Percentiles rank a stretch among this genome's conserved stretches.
These are phyloP conservation scores for Scaptomyza montana DNA, from an alignment of 1,140 invertebrate species.

Conservation along the genomic window DNA sequence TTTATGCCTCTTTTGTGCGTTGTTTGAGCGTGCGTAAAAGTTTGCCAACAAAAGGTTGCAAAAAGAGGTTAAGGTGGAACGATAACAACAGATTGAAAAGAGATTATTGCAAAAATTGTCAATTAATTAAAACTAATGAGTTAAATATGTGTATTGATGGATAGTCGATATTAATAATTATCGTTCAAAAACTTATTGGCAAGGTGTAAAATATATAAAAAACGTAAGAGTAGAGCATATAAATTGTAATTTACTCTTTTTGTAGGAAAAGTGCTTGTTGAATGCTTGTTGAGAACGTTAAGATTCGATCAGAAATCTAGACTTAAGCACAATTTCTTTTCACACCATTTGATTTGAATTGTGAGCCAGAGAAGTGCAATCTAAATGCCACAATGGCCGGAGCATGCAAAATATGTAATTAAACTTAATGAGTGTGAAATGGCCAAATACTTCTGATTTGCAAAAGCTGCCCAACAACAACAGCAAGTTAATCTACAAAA, in stretches of 20 bases:
- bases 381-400: conserved; percentile 12
- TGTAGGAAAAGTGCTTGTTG: too few species aligned
- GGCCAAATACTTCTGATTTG: conserved; percentile 46
- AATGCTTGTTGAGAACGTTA: too few species aligned
- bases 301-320: too few species aligned
- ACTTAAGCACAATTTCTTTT: not conserved
- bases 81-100: not conserved
- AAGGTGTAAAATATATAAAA: too few species aligned
- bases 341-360: not conserved
- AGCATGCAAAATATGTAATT: conserved; percentile 71
- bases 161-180: not conserved
- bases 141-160: not conserved
- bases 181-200: too few species aligned
- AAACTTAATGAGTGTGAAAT: conserved; percentile 79
- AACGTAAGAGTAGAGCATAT: too few species aligned
- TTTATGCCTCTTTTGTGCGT: conserved; percentile 38
- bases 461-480: conserved; percentile 19
- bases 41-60: not conserved
- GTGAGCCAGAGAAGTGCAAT: not conserved
- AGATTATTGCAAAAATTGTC: conserved; percentile 2
- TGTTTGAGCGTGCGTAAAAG: conserved; percentile 8
- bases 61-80: not conserved
- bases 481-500: conserved; percentile 44
- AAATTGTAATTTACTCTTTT: too few species aligned
- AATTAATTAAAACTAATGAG: conserved; percentile 2